Evolutionary conservation across 2,797 vertebrate genomes (phyloP).

Genomic region (Dromococcyx pavoninus): DNA sequence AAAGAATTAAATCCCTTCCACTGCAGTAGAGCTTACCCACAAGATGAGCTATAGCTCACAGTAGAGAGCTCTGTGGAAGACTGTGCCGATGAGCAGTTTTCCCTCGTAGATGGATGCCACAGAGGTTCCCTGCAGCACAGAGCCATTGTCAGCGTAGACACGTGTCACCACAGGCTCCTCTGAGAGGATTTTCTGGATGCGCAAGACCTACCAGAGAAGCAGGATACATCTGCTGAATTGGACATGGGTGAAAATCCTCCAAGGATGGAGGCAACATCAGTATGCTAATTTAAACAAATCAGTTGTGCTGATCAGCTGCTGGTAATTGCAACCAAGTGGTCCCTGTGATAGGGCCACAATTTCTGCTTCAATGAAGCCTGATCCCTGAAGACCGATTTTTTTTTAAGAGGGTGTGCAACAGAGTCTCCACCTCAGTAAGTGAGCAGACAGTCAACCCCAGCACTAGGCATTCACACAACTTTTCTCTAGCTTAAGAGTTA

Average conservation of each 20-base stretch:
- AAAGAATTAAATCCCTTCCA: neutral
- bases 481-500: neutral
- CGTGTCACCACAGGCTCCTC: slow-evolving; percentile 81
- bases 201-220: slow-evolving; percentile 77
- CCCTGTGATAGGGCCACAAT: neutral
- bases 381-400: neutral
- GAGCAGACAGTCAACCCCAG: neutral
- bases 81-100: slow-evolving; percentile 88
- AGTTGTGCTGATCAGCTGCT: neutral
- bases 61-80: slow-evolving; percentile 88
- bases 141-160: slow-evolving; percentile 83
- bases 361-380: neutral
- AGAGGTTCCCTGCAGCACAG: slow-evolving; percentile 84
- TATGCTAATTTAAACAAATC: neutral
- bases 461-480: neutral
- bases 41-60: slow-evolving; percentile 76
- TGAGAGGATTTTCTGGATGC: slow-evolving; percentile 83
- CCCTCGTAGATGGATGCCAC: slow-evolving; percentile 79
- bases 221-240: neutral
- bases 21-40: neutral
- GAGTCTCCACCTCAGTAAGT: neutral
- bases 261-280: neutral
- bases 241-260: neutral
- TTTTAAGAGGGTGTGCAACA: neutral
- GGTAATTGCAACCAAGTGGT: neutral